phyloP scores from a whole-genome alignment of 2,888 invertebrate species.

The Chirona hameri region DNA sequence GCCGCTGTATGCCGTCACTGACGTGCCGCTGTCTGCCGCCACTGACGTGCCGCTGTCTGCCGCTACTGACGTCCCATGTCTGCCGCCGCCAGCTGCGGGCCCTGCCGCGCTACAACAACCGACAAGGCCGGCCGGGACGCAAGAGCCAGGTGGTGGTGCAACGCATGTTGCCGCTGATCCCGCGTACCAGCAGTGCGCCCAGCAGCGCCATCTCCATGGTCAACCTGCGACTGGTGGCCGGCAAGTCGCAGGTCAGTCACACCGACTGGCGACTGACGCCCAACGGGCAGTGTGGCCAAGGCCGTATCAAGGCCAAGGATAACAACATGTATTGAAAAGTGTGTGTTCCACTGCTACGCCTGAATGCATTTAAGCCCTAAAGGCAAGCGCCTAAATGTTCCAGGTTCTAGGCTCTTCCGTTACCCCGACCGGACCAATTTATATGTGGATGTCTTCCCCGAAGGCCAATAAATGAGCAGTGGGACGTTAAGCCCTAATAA shows the following conservation, averaged over 20 bases:
- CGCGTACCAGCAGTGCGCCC: constrained; percentile 29
- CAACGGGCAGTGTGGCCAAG: too few relatives aligned
- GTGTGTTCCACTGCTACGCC: too few relatives aligned
- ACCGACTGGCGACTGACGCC: neutral
- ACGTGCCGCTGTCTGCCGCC: neutral
- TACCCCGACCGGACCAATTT: too few relatives aligned
- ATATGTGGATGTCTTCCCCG: too few relatives aligned
- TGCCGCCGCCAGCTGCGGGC: neutral
- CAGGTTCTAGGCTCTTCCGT: too few relatives aligned
- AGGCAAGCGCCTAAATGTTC: too few relatives aligned
- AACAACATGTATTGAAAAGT: too few relatives aligned
- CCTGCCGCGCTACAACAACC: constrained; percentile 50
- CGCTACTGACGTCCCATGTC: neutral
- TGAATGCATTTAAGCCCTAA: too few relatives aligned
- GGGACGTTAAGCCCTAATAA: too few relatives aligned
- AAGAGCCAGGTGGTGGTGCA: constrained; percentile 67
- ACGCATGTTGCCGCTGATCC: constrained; percentile 42
- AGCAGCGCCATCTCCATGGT: constrained; percentile 8
- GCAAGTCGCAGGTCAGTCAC: neutral
- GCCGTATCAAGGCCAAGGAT: too few relatives aligned
- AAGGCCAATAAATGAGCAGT: too few relatives aligned
- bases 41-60: neutral
- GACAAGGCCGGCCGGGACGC: constrained; percentile 50
- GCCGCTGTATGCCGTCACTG: too few relatives aligned
- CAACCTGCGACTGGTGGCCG: constrained; percentile 9